Evolutionary conservation across 1,140 invertebrate genomes (phyloP).

Genomic region (Drosophila watanabei): DNA sequence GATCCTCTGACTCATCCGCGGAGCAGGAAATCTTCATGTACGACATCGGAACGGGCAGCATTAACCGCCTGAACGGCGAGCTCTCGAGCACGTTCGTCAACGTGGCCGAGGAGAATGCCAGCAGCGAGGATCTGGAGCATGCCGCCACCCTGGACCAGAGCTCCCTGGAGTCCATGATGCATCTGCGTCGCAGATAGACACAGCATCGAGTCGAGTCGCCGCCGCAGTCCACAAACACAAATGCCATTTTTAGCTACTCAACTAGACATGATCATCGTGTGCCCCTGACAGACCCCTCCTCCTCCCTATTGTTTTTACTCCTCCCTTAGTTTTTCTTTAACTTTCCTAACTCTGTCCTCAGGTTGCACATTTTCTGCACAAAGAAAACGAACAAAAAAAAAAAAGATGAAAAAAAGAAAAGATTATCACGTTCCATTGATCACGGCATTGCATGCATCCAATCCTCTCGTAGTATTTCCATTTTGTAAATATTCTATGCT

Average conservation of each 20-base stretch:
- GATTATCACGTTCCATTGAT: conserved; percentile 46
- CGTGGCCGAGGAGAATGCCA: conserved; percentile 93
- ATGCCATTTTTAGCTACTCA: conserved; percentile 80
- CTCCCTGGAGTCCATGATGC: conserved; percentile 85
- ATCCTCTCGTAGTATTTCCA: conserved; percentile 79
- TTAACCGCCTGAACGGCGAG: conserved; percentile 90
- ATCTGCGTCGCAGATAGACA: conserved; percentile 72
- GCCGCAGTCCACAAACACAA: conserved; percentile 36
- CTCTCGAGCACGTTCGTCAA: conserved; percentile 93
- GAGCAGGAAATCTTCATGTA: conserved; percentile 95
- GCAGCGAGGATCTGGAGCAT: conserved; percentile 89
- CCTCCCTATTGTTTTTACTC: conserved; percentile 6
- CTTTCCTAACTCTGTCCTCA: conserved; percentile 23
- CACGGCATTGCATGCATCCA: conserved; percentile 57
- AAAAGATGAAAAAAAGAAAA: conserved; percentile 2
- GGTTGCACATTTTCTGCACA: conserved; percentile 43
- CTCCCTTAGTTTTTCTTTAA: conserved; percentile 33
- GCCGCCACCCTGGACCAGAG: conserved; percentile 87
- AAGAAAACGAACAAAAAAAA: conserved; percentile 1
- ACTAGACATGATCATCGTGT: conserved; percentile 59
- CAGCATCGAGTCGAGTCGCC: conserved; percentile 24
- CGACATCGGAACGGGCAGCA: conserved; percentile 89
- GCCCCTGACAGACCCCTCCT: conserved; percentile 13
- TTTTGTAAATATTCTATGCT: conserved; percentile 80
- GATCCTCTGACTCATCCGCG: conserved; percentile 75